These are phyloP conservation scores for Turdus rufiventris DNA, from an alignment of 2,113 vertebrate species.

Conservation along the genomic window DNA sequence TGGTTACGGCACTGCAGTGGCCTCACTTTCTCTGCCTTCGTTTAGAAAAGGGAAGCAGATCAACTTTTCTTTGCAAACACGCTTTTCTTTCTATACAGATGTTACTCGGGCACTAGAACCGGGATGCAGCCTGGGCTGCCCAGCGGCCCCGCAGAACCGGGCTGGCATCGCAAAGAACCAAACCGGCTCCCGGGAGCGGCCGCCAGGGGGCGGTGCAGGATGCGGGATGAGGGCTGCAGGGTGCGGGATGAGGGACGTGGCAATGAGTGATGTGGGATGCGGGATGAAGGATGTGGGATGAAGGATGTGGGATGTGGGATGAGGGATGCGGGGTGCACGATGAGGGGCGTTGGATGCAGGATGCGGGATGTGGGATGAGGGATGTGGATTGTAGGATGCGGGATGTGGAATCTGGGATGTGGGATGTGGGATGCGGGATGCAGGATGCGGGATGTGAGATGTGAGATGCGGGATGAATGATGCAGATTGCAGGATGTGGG, in stretches of 20 bases:
- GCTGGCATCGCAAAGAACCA: fast-evolving
- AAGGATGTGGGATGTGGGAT: too few species aligned
- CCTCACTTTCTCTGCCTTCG: neutral
- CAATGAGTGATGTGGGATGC: too few species aligned
- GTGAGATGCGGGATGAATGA: neutral
- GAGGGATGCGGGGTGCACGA: too few species aligned
- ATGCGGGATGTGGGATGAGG: too few species aligned
- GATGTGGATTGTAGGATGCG: too few species aligned
- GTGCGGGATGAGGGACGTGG: too few species aligned
- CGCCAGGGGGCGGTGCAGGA: slow-evolving; percentile 12
- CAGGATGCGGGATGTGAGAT: too few species aligned
- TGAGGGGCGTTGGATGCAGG: too few species aligned
- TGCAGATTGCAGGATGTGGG: neutral
- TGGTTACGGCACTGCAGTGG: fast-evolving
- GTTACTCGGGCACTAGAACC: fast-evolving
- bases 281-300: too few species aligned
- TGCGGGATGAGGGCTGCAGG: neutral
- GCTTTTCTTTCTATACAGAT: fast-evolving
- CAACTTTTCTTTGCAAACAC: neutral
- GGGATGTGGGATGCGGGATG: too few species aligned
- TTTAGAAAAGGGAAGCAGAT: neutral
- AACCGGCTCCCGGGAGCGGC: fast-evolving
- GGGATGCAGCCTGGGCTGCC: fast-evolving
- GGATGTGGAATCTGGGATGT: too few species aligned
- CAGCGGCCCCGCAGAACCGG: neutral